Percentiles rank a stretch among this genome's conserved stretches.
Conservation (phyloP, 2,888 invertebrate species). For the Netelia virgata region DNA sequence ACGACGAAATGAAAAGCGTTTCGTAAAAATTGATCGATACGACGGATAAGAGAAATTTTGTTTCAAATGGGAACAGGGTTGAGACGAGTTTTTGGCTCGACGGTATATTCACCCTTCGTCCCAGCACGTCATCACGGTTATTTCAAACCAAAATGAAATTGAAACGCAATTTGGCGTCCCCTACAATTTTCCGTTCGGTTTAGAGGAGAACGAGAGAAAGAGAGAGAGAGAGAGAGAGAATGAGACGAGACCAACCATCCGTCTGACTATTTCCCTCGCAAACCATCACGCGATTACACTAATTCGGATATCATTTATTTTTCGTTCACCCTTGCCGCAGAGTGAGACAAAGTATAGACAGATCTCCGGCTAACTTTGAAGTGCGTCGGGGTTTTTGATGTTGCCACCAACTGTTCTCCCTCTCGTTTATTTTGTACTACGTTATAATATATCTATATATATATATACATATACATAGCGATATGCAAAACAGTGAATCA, state of each 20-base stretch:
- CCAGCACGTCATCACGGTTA: constrained; percentile 71
- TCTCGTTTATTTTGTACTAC: constrained; percentile 54
- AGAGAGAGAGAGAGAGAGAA: constrained; percentile 28
- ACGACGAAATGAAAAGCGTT: not conserved
- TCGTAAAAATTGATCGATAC: constrained; percentile 30
- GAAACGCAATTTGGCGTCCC: constrained; percentile 84
- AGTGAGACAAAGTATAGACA: constrained; percentile 6
- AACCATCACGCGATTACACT: constrained; percentile 84
- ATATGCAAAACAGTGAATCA: constrained; percentile 83
- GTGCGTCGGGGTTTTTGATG: constrained; percentile 83
- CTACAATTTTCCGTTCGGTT: constrained; percentile 75
- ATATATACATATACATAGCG: constrained; percentile 9
- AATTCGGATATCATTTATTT: constrained; percentile 84
- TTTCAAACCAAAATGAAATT: constrained; percentile 83
- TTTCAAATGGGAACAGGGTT: not conserved
- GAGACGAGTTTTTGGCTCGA: constrained; percentile 26
- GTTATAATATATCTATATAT: not conserved
- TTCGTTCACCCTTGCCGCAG: constrained; percentile 80
- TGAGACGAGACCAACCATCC: constrained; percentile 63
- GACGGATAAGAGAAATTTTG: constrained; percentile 24
- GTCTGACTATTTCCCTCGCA: constrained; percentile 81
- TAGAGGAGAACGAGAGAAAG: constrained; percentile 32
- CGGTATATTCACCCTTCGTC: constrained; percentile 53
- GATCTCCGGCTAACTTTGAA: constrained; percentile 81
- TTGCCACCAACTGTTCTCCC: constrained; percentile 84